Evolutionary conservation across 2,888 invertebrate species (phyloP).

Genomic region (Adelphocoris suturalis): DNA sequence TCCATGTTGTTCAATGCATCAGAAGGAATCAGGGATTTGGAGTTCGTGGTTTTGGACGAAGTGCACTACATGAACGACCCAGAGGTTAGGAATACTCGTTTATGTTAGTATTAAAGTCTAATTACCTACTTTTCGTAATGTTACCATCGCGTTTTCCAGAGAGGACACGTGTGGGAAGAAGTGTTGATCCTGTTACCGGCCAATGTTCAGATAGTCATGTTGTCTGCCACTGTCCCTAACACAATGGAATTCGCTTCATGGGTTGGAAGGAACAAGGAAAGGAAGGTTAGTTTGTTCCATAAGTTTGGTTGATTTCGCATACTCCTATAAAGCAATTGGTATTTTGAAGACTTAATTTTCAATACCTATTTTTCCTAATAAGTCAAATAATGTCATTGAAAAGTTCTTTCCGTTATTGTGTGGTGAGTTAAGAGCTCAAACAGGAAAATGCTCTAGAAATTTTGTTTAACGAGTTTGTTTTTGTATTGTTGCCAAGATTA

Average conservation of each 20-base stretch:
- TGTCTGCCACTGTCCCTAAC: conserved; percentile 99
- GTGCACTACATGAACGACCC: conserved; percentile 99
- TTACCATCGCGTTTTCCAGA: conserved; percentile 79
- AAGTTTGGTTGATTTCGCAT: no score
- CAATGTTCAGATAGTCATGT: conserved; percentile 96
- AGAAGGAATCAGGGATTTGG: conserved; percentile 96
- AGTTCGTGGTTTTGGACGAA: conserved; percentile 99
- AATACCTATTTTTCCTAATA: no score
- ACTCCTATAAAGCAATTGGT: no score
- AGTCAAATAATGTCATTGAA: no score
- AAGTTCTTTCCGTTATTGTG: no score
- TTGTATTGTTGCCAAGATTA: no score
- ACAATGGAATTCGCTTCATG: conserved; percentile 96
- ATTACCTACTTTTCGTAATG: neutral
- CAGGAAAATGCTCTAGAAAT: no score
- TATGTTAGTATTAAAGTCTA: neutral
- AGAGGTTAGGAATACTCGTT: conserved; percentile 81
- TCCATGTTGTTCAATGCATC: conserved; percentile 86
- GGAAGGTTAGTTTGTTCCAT: conserved; percentile 81
- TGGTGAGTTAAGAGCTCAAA: no score
- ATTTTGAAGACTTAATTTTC: no score
- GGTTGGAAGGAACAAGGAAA: conserved; percentile 92
- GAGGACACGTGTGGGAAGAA: conserved; percentile 99
- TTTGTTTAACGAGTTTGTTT: no score
- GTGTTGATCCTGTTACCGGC: conserved; percentile 96